phyloP scores from a whole-genome alignment of 2,888 invertebrate species.

The Cylindroiulus punctatus region DNA sequence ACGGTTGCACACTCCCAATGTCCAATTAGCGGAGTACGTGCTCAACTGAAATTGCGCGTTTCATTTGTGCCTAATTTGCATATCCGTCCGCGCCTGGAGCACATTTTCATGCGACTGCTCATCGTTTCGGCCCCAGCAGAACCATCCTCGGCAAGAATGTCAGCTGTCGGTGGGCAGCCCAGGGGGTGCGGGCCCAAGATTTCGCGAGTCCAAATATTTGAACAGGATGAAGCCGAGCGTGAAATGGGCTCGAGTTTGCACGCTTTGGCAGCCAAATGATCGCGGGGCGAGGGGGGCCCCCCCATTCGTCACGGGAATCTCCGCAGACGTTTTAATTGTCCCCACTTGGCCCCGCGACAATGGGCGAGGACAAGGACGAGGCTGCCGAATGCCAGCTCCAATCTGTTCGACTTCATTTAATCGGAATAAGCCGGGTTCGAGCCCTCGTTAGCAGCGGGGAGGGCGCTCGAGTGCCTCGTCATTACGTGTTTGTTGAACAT shows the following conservation, averaged over 20 bases:
- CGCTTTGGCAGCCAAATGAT: conserved; percentile 39
- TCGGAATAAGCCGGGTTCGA: neutral
- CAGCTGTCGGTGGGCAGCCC: too few species aligned
- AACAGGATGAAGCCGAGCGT: conserved; percentile 22
- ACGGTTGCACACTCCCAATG: too few species aligned
- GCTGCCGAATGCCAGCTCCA: conserved; percentile 9
- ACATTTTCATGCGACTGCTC: too few species aligned
- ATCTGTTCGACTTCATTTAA: conserved; percentile 23
- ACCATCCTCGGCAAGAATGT: too few species aligned
- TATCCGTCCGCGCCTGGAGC: too few species aligned
- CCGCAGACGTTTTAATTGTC: conserved; percentile 17
- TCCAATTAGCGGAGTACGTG: too few species aligned
- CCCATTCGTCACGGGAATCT: conserved; percentile 47
- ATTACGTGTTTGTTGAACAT: conserved; percentile 41
- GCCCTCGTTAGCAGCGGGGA: conserved; percentile 21
- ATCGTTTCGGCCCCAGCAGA: too few species aligned
- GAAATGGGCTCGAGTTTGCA: conserved; percentile 40
- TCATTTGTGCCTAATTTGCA: too few species aligned
- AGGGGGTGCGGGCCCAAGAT: neutral
- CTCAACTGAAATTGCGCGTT: too few species aligned
- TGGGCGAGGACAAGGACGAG: conserved; percentile 19
- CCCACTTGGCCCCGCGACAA: conserved; percentile 15
- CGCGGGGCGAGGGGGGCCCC: neutral
- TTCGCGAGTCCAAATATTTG: neutral
- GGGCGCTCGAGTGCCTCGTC: conserved; percentile 42